phyloP scores from a whole-genome alignment of 2,113 vertebrate species.

The Carassius gibelio region DNA sequence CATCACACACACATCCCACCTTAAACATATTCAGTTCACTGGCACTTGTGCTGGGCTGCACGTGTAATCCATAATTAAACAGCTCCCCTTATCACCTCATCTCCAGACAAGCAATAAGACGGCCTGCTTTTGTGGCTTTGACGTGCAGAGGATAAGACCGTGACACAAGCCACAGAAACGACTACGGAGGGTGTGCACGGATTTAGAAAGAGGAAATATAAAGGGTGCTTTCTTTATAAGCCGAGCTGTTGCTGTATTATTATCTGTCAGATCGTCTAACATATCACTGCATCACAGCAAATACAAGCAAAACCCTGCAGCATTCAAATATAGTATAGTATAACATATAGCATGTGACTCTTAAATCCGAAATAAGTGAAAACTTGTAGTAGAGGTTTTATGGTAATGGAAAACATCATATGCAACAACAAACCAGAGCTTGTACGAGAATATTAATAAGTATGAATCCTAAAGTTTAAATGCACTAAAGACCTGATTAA shows the following conservation, averaged over 20 bases:
- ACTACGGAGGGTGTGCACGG: neutral
- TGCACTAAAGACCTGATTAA: neutral
- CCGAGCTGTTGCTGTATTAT: slow-evolving; percentile 56
- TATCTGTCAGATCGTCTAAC: slow-evolving; percentile 62
- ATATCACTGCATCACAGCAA: slow-evolving; percentile 27
- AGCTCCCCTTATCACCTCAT: slow-evolving; percentile 47
- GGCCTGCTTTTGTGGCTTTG: slow-evolving; percentile 24
- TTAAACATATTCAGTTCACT: slow-evolving; percentile 21
- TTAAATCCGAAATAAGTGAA: neutral
- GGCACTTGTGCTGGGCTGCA: slow-evolving; percentile 35
- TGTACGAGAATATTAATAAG: neutral
- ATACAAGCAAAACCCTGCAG: slow-evolving; percentile 26
- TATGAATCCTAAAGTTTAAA: neutral
- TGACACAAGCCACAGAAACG: too few relatives aligned
- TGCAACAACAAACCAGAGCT: neutral
- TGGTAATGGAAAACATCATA: neutral
- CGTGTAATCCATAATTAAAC: slow-evolving; percentile 54
- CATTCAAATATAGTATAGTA: neutral
- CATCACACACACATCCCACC: slow-evolving; percentile 18
- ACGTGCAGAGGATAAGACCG: slow-evolving; percentile 41
- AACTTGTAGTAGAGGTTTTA: neutral
- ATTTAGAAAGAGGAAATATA: neutral
- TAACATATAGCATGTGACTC: neutral
- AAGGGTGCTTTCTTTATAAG: slow-evolving; percentile 48
- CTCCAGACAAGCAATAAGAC: slow-evolving; percentile 49